These are phyloP conservation scores for Cynoglossus semilaevis DNA, from an alignment of 2,113 vertebrate genomes.

Conservation along the genomic window DNA sequence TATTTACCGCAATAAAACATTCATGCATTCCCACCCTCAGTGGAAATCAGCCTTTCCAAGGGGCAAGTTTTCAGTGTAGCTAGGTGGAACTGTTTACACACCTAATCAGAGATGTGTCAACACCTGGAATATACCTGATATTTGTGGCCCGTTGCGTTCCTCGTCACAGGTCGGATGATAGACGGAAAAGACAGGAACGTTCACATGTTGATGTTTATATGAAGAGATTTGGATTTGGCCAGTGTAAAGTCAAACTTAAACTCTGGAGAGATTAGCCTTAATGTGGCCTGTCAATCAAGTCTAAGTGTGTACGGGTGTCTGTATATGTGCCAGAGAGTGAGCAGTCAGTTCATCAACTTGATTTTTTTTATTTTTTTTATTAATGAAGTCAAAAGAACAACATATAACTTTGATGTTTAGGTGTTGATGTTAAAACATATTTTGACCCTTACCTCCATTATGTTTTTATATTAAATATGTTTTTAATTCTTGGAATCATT, in stretches of 20 bases:
- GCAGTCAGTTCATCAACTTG: neutral
- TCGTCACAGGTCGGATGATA: neutral
- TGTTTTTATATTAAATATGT: no score
- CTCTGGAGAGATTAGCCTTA: conserved; percentile 23
- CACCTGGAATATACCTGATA: conserved; percentile 39
- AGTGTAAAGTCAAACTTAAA: conserved; percentile 11
- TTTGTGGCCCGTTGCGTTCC: conserved; percentile 6
- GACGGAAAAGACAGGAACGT: conserved; percentile 4
- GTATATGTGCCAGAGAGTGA: conserved; percentile 11
- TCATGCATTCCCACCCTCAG: conserved; percentile 58
- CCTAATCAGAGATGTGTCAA: conserved; percentile 55
- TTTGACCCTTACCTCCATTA: no score
- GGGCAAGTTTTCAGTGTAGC: conserved; percentile 60
- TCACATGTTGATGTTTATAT: conserved; percentile 52
- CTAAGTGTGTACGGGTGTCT: conserved; percentile 28
- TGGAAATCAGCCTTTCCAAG: conserved; percentile 52
- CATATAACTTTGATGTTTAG: no score
- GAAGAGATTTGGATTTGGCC: conserved; percentile 52
- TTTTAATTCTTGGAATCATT: no score
- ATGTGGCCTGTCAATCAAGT: conserved; percentile 35
- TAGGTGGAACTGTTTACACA: conserved; percentile 63
- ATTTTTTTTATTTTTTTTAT: no score
- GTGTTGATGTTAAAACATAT: no score
- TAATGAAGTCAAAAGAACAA: no score
- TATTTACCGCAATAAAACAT: conserved; percentile 78